These are phyloP conservation scores for Armadillidium nasatum DNA, from an alignment of 1,140 invertebrate species.

Conservation along the genomic window DNA sequence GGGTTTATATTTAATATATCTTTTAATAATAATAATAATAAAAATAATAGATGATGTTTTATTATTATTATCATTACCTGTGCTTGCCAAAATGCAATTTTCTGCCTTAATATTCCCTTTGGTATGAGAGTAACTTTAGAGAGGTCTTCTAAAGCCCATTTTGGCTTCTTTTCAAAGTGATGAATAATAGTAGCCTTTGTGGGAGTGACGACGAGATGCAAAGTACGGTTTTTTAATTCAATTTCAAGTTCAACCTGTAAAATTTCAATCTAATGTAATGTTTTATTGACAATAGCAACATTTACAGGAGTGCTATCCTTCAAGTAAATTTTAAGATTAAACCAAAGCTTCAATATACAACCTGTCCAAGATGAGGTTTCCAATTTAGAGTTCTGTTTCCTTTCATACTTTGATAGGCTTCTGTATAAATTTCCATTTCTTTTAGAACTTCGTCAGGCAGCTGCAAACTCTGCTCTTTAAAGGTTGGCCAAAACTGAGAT, in stretches of 20 bases:
- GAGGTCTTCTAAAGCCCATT: constrained; percentile 68
- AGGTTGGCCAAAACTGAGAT: constrained; percentile 97
- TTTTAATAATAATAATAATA: too few species aligned
- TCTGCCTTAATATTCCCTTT: constrained; percentile 70
- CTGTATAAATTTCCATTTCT: constrained; percentile 80
- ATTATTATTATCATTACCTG: constrained; percentile 47
- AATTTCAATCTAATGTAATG: too few species aligned
- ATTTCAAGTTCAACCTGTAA: constrained; percentile 72
- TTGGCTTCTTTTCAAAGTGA: constrained; percentile 86
- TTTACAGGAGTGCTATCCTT: too few species aligned
- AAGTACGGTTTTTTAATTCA: constrained; percentile 73
- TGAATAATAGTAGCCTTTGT: constrained; percentile 91
- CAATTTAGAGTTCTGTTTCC: constrained; percentile 84
- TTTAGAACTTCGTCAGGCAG: constrained; percentile 73
- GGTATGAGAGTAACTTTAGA: constrained; percentile 77
- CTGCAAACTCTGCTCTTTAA: constrained; percentile 89
- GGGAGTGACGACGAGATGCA: constrained; percentile 82
- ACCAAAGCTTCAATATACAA: background rate
- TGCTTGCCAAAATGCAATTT: constrained; percentile 87
- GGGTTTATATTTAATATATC: too few species aligned
- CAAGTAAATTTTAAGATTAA: background rate
- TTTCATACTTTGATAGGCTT: constrained; percentile 87
- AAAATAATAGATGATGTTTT: too few species aligned
- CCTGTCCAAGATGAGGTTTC: constrained; percentile 87
- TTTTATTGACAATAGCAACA: too few species aligned